Base-by-base conservation (phyloP, 37 sponge, comb jelly and placozoan genomes). In the Ephydatia muelleri region DNA sequence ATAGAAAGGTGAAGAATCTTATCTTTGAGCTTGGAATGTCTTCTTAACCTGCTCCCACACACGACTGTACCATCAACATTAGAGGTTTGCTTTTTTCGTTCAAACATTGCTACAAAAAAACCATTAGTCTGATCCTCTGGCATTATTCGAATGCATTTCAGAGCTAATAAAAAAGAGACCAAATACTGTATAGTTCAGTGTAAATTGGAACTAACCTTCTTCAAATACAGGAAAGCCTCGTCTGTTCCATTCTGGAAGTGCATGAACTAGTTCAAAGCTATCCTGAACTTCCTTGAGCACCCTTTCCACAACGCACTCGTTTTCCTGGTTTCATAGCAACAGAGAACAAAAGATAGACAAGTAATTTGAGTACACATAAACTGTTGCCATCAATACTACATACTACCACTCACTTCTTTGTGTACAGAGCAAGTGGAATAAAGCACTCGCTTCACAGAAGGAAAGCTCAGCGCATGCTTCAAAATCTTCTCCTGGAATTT, bases 361-460 rank as follows among this genome's bases (percentile, higher is more conserved):
- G 13, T 26, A 49, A 49, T 25, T 14, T 38, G 16, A 76, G 36
- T 12, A 38, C 36, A 38, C 39, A 35, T 12, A 14, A 21, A 35
- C 40, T 27, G 14, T 76, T 76, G 30, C 16, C 16, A 34, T 37
- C 13, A 19, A 78, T 43, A 78, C 27, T 78, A 49, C 33, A n/a
- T n/a, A n/a, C n/a, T n/a, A n/a, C n/a, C n/a, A 68, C 85, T 83
- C 37, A 94, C 94, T 79, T 97, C 94, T 73, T 75, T 76, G 73
- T 99, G 69, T 23, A 93, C n/a, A 2, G 99, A 99, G 67, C 99
- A 99, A 5, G 99, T 99, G 26, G 99, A 99, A 68, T 99, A 99
- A 5, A 96, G 93, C 1, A 99, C 94, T 47, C 80, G 87, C 43
- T 82, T 65, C 14, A 90, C 97, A 64, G 88, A 70, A 23, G 99